Conservation (phyloP, 2,797 vertebrate species). For the Sitta carolinensis region DNA sequence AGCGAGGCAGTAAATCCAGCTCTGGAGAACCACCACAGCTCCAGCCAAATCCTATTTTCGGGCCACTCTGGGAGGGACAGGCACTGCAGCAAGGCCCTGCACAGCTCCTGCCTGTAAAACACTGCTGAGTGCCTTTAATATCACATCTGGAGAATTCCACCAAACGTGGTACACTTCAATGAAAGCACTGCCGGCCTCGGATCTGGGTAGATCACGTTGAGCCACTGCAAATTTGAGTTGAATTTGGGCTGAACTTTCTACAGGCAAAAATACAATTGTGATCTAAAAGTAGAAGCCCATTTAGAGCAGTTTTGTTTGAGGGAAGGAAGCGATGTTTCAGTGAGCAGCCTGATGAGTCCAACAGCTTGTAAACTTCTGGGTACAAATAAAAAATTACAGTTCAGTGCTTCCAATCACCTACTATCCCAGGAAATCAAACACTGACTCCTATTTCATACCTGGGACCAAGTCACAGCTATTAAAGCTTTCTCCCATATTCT, state of each 20-base stretch:
- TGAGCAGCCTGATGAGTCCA: not conserved
- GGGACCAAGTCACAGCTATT: not conserved
- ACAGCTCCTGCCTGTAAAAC: not conserved
- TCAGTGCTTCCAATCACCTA: not conserved
- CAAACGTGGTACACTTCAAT: accelerated
- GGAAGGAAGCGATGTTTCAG: not conserved
- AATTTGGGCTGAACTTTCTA: not conserved
- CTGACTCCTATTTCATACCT: not conserved
- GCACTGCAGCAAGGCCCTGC: not conserved
- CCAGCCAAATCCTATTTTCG: constrained; percentile 11
- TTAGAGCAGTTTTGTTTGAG: not conserved
- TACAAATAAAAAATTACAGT: not conserved
- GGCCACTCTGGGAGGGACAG: not conserved
- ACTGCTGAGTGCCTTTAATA: accelerated
- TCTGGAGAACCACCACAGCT: not conserved
- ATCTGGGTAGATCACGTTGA: not conserved
- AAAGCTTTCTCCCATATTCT: not conserved
- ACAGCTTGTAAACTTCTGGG: not conserved
- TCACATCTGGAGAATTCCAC: not conserved
- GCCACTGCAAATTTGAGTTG: accelerated
- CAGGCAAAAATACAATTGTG: not conserved
- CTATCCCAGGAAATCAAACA: not conserved
- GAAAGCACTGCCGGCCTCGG: not conserved
- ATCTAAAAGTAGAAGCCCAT: not conserved
- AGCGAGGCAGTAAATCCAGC: not conserved